phyloP scores from a whole-genome alignment of 2,888 invertebrate genomes.

The Agrotis clavis region DNA sequence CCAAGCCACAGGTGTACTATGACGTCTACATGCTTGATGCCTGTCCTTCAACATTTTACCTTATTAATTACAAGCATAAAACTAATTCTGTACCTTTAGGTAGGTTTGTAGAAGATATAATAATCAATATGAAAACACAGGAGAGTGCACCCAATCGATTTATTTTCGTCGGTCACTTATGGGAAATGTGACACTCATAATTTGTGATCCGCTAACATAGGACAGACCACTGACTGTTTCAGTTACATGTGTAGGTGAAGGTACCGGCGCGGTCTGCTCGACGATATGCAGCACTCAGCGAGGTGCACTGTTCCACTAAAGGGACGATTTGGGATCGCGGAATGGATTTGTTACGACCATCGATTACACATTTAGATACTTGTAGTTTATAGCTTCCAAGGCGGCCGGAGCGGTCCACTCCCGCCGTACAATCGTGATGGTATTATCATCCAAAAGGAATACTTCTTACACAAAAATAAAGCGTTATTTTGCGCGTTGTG shows the following conservation, averaged over 20 bases:
- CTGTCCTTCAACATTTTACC: too few relatives aligned
- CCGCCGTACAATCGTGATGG: not conserved
- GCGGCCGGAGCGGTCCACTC: constrained; percentile 7
- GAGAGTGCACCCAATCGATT: not conserved
- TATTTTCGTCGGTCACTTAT: not conserved
- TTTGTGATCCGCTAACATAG: too few relatives aligned
- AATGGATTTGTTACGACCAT: constrained; percentile 49
- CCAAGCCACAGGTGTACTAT: not conserved
- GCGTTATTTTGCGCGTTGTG: not conserved
- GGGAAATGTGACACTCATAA: not conserved
- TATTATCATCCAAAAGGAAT: constrained; percentile 1
- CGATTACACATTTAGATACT: constrained; percentile 29
- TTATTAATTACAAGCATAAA: not conserved
- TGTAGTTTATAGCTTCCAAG: constrained; percentile 17
- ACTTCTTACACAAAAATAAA: not conserved
- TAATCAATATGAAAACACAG: not conserved
- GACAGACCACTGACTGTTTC: not conserved
- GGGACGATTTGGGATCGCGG: constrained; percentile 31
- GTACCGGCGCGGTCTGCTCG: not conserved
- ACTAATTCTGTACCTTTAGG: not conserved
- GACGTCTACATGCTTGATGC: not conserved
- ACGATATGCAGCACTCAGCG: constrained; percentile 13
- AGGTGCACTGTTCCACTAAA: constrained; percentile 7
- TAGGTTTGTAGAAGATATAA: not conserved
- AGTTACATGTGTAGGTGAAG: not conserved